phyloP scores from a whole-genome alignment of 2,797 vertebrate species.

The Anguilla pacifica region DNA sequence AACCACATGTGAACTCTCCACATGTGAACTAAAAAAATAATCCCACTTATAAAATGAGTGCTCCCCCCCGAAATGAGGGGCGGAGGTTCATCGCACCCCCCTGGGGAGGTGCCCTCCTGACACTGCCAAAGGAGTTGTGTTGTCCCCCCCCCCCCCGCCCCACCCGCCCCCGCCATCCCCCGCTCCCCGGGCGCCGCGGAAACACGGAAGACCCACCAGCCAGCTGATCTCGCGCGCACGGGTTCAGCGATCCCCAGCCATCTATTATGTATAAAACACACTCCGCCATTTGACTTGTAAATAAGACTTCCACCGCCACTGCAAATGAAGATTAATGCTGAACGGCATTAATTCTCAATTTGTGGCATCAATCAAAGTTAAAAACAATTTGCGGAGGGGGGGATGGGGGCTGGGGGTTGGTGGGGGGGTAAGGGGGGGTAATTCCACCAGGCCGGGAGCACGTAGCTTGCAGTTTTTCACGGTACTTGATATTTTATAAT shows the following conservation, averaged over 20 bases:
- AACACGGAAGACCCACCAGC: background rate
- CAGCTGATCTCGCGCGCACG: conserved; percentile 14
- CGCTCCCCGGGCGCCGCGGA: background rate
- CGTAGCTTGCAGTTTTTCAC: background rate
- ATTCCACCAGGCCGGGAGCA: background rate
- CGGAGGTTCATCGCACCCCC: background rate
- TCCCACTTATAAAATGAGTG: background rate
- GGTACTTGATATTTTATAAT: conserved; percentile 20
- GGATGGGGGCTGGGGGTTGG: background rate
- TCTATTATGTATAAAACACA: conserved; percentile 34
- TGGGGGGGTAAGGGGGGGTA: background rate
- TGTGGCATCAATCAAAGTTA: conserved; percentile 37
- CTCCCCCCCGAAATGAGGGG: background rate
- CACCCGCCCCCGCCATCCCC: too few relatives aligned
- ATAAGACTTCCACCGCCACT: conserved; percentile 30
- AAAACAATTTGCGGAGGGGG: conserved; percentile 30
- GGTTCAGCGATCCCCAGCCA: background rate
- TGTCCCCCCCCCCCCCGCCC: too few relatives aligned
- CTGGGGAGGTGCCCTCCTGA: background rate
- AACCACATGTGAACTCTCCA: too few relatives aligned
- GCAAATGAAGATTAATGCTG: conserved; percentile 40
- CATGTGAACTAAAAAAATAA: too few relatives aligned
- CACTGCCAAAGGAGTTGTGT: too few relatives aligned
- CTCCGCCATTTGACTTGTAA: conserved; percentile 37
- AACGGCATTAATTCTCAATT: conserved; percentile 40